Evolutionary conservation across 2,113 vertebrate species (phyloP), one percentile per base, ranked within the genome.

Genomic region (Periophthalmus modestus): DNA sequence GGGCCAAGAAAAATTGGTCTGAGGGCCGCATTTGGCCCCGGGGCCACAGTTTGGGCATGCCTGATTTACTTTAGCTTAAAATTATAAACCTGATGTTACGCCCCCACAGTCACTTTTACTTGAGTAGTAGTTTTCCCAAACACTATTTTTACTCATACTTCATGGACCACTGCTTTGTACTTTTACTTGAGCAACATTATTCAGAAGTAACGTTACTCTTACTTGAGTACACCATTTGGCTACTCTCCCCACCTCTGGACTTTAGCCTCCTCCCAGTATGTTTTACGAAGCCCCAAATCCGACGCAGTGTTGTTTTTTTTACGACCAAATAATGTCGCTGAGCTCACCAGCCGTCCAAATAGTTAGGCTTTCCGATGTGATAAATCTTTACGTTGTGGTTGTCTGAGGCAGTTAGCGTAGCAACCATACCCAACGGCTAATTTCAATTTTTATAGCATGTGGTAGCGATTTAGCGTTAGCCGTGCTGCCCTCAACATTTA

Each of bases 391-490:
- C 69, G 71, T 71, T 82, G 80, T 65, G 76, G 82, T 77, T 69
- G 82, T 86, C 82, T 66, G 63, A 81, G 75, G 47, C 77, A n/a
- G 72, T 89, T 83, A 81, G 72, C 23, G 68, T 24, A 33, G 66
- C 73, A 2, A 67, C 18, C 12, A n/a, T 39, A 74, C 72, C 52
- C 66, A 54, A 68, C 19, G 33, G 59, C 0, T 43, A 7, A 21
- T 72, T 63, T 43, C 39, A 57, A 55, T 82, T 82, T 66, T 61
- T 1, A 68, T 70, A 74, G 52, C 78, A 83, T 83, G 79, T 79
- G 77, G 81, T 73, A 74, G 81, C 73, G 57, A 83, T 85, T 88
- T 81, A 34, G 34, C 46, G 62, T 63, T 57, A 50, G 72, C 73
- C 28, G 14, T 71, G 54, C 68, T 66, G 68, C 68, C 72, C 74